A percentile compares a stretch with the other conserved stretches of the same genome.
Conservation (phyloP, 2,888 invertebrate genomes). For the Cenopis cana region DNA sequence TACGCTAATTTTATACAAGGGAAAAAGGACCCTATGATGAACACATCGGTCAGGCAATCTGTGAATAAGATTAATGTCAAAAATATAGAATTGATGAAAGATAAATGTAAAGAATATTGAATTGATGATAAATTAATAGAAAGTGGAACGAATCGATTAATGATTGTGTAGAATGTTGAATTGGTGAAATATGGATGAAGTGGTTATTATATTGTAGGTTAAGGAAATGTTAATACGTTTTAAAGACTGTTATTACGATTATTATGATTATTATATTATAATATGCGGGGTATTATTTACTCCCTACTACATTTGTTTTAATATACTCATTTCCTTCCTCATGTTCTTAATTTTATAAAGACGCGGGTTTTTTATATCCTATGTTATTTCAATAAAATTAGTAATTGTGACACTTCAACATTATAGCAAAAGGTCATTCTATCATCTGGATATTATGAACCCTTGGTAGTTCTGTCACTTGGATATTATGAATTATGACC, state of each 20-base stretch:
- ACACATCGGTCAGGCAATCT: conserved; percentile 70
- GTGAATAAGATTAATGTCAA: conserved; percentile 81
- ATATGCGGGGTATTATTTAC: conserved; percentile 14
- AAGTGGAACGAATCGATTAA: not conserved
- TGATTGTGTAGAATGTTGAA: not conserved
- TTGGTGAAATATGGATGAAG: not conserved
- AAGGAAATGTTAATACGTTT: conserved; percentile 36
- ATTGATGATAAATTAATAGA: not conserved
- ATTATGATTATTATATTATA: conserved; percentile 36
- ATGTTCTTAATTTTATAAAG: not conserved
- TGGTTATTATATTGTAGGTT: conserved; percentile 3
- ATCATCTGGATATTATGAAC: too few species aligned
- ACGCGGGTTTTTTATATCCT: too few species aligned
- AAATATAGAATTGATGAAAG: conserved; percentile 81
- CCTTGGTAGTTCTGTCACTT: too few species aligned
- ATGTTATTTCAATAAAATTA: too few species aligned
- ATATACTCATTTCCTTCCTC: not conserved
- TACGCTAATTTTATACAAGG: conserved; percentile 72
- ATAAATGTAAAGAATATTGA: conserved; percentile 54
- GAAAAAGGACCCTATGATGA: conserved; percentile 81
- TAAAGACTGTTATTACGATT: conserved; percentile 43
- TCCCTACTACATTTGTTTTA: conserved; percentile 17
- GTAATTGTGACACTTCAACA: too few species aligned
- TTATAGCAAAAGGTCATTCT: too few species aligned
- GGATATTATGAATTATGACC: too few species aligned